A percentile compares a stretch with the other conserved stretches of the same genome.
Evolutionary conservation across 2,113 vertebrate genomes (phyloP).

Genomic region (Bagarius yarrelli): DNA sequence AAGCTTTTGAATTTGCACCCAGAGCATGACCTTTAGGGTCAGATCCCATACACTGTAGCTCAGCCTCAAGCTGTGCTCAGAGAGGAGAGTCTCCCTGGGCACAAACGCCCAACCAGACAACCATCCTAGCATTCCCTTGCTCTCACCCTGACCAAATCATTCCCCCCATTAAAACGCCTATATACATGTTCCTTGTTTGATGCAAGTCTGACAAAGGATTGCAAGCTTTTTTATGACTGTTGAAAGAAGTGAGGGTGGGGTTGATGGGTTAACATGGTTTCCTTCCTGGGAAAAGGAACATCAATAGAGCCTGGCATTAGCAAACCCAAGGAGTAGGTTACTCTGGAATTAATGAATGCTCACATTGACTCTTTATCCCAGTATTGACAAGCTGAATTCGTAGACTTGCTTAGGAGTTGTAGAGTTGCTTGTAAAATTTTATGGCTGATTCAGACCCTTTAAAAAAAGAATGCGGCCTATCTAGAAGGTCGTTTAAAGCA

Average conservation of each 20-base stretch:
- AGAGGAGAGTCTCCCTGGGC: slow-evolving; percentile 67
- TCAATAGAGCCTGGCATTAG: slow-evolving; percentile 63
- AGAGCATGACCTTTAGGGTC: slow-evolving; percentile 75
- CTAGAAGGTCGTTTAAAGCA: slow-evolving; percentile 60
- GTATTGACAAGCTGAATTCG: slow-evolving; percentile 64
- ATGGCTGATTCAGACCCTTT: slow-evolving; percentile 5
- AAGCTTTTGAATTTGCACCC: slow-evolving; percentile 71
- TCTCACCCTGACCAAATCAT: slow-evolving; percentile 31
- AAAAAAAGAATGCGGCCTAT: slow-evolving; percentile 55
- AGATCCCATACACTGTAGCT: slow-evolving; percentile 68
- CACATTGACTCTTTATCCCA: slow-evolving; percentile 62
- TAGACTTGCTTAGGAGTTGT: slow-evolving; percentile 55
- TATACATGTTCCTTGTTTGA: slow-evolving; percentile 30
- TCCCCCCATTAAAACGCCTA: slow-evolving; percentile 34
- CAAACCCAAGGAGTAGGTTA: slow-evolving; percentile 58
- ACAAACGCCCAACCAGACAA: slow-evolving; percentile 63
- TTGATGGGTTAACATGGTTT: slow-evolving; percentile 55
- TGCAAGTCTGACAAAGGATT: slow-evolving; percentile 30
- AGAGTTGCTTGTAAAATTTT: slow-evolving; percentile 45
- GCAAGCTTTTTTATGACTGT: slow-evolving; percentile 34
- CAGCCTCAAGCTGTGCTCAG: slow-evolving; percentile 70
- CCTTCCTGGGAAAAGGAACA: slow-evolving; percentile 62
- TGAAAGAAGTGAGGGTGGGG: slow-evolving; percentile 43
- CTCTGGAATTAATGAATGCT: slow-evolving; percentile 68
- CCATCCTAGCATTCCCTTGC: slow-evolving; percentile 53